Base-by-base conservation (phyloP, 2,113 vertebrate genomes). In the Neogobius melanostomus region DNA sequence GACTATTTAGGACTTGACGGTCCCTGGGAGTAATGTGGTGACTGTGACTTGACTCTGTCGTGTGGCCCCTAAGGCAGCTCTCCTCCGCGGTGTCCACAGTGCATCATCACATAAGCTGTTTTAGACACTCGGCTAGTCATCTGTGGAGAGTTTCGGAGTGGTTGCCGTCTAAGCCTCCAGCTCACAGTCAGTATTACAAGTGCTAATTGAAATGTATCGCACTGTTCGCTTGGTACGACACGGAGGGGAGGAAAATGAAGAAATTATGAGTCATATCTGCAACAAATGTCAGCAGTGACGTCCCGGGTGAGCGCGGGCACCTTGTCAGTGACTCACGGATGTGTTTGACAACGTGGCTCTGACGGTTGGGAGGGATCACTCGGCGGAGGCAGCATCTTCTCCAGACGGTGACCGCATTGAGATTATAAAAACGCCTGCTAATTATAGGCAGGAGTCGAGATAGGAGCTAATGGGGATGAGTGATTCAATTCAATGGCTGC, bases 251-350 rank as follows among this genome's bases (percentile, higher is more conserved):
- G 79, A 72, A 84, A 79, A 78, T 66, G 56, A 72, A 82, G 70
- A 81, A 79, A 81, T 52, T 73, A 50, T 89, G 88, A 90, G 57
- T 91, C 87, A 89, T 74, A 74, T 82, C 62, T 62, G 68, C 61
- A 68, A 84, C 80, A 89, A 89, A 90, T 90, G 86, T 90, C 88
- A 90, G 79, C 78, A 11, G 71, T 90, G 86, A 91, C 87, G 85
- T 91, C 80, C 69, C 68, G 53, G 7, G 67, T 82, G 83, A 71
- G 71, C 76, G 69, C 47, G 72, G 79, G 72, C 68, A 48, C 17
- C 76, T 82, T 81, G 77, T 71, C 62, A 67, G 68, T 89, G 87
- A 91, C 75, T 89, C 88, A 88, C 43, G 61, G 66, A 76, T 60
- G 64, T 44, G 76, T 66, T 76, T 6, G 47, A 59, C 59, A 66